Evolutionary conservation across 1,140 invertebrate genomes (phyloP), one percentile per base, ranked within the genome.

Genomic region (Rhagoletis zephyria): DNA sequence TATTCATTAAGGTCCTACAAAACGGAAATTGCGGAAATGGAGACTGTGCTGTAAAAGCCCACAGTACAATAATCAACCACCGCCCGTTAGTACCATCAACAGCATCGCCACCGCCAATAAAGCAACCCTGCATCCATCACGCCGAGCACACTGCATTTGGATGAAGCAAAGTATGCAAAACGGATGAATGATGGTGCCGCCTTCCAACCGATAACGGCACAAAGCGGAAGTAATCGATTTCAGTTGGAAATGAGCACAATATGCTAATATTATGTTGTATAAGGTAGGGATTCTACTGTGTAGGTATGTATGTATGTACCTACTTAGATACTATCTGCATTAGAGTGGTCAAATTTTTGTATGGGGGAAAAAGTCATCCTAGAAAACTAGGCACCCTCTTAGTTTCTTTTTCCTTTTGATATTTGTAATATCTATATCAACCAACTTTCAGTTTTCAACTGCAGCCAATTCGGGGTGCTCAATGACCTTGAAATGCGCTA

Each of bases 1-100:
- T 81, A 81, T 81, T 81, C 74, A 81, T 85, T 61, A 85, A 95
- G 94, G 89, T 93, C 94, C n/a, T 94, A 93, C 88, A 94, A 94
- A 91, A 96, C 95, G 89, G 95, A 96, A 94, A 96, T 96, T 89
- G 96, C 96, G 91, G 96, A 97, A 94, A 97, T 97, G 95, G 96
- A 97, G 94, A 97, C 96, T 91, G 96, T 97, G 94, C 96, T 97
- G 95, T 97, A 96, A 97, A 48, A 30, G 16, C 2, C 74, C 74
- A 81, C 48, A 59, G 5, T 16, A 56, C 14, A 81, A 81, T 48
- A 16, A 81, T 48, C 74, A 42, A 16, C 45, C 7, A 7, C 74
- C 45, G 19, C 40, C 12, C 10, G 4, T 48, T 74, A 14, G 12
- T n/a, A 56, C 4, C 48, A 45, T 9, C 67, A 70, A 70, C 40